A percentile compares a stretch with the other conserved stretches of the same genome.
phyloP scores from a whole-genome alignment of 1,140 invertebrate species.

The Polypedilum vanderplanki region DNA sequence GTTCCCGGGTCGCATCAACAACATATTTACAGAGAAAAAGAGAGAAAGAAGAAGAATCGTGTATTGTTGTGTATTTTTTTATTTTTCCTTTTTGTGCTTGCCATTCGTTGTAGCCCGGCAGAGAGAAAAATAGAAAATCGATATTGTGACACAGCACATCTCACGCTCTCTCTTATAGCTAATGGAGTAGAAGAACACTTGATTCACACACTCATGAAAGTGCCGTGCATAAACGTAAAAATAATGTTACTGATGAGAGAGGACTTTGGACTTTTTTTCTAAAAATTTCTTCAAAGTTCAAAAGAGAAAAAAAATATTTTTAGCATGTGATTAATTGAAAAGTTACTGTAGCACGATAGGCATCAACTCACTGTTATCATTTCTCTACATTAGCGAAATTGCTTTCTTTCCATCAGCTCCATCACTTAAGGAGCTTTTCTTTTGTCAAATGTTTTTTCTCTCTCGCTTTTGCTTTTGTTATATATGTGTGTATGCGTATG shows the following conservation, averaged over 20 bases:
- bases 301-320: not conserved
- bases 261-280: not conserved
- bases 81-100: not conserved
- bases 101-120: not conserved
- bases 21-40: not conserved
- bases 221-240: not conserved
- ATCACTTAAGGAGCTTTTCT: no score
- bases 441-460: no score
- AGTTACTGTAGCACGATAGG: not conserved
- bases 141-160: slow-evolving; percentile 22
- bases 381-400: not conserved
- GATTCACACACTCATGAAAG: not conserved
- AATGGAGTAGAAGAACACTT: slow-evolving; percentile 16
- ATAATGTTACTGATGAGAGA: not conserved
- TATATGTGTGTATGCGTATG: not conserved
- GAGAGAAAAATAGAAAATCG: not conserved
- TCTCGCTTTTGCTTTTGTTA: no score
- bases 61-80: no score
- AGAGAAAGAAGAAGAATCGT: not conserved
- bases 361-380: no score
- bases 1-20: not conserved
- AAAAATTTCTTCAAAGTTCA: not conserved
- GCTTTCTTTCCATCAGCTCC: not conserved
- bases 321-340: not conserved
- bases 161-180: not conserved